Percentiles rank a stretch among this genome's conserved stretches.
phyloP scores from a whole-genome alignment of 2,888 invertebrate species.

The Megamerina dolium region DNA sequence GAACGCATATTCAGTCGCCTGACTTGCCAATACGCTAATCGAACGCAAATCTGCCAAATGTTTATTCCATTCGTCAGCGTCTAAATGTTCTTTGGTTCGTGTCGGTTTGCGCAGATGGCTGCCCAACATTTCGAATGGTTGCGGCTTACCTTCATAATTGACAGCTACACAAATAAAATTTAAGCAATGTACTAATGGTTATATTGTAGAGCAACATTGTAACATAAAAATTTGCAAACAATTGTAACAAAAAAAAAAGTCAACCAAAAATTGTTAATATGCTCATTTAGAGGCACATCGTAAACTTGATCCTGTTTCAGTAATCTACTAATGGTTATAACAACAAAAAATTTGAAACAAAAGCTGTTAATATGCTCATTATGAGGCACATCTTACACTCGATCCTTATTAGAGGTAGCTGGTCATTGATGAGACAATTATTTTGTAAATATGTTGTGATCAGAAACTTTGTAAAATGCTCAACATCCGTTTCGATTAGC shows the following conservation, averaged over 20 bases:
- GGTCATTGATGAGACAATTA: conserved; percentile 69
- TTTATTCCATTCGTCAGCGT: conserved; percentile 41
- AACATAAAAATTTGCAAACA: neutral
- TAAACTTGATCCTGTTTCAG: no score
- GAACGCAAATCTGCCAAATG: conserved; percentile 44
- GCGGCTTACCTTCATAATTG: conserved; percentile 55
- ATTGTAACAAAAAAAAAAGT: neutral
- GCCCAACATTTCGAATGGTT: conserved; percentile 51
- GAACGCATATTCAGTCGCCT: conserved; percentile 46
- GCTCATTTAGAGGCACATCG: neutral
- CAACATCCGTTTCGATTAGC: conserved; percentile 70
- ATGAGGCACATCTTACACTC: conserved; percentile 61
- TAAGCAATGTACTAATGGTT: neutral
- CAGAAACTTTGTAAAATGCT: conserved; percentile 63
- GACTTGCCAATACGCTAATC: conserved; percentile 44
- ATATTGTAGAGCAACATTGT: no score
- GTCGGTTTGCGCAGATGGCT: conserved; percentile 48
- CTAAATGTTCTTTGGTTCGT: conserved; percentile 36
- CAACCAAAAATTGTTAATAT: neutral
- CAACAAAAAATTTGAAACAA: conserved; percentile 9
- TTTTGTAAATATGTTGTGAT: conserved; percentile 67
- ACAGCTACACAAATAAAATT: conserved; percentile 51
- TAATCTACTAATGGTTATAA: no score
- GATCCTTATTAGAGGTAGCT: conserved; percentile 66
- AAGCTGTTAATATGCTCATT: neutral